phyloP scores from a whole-genome alignment of 2,797 vertebrate genomes.

The Mormyrus proboscirostris region DNA sequence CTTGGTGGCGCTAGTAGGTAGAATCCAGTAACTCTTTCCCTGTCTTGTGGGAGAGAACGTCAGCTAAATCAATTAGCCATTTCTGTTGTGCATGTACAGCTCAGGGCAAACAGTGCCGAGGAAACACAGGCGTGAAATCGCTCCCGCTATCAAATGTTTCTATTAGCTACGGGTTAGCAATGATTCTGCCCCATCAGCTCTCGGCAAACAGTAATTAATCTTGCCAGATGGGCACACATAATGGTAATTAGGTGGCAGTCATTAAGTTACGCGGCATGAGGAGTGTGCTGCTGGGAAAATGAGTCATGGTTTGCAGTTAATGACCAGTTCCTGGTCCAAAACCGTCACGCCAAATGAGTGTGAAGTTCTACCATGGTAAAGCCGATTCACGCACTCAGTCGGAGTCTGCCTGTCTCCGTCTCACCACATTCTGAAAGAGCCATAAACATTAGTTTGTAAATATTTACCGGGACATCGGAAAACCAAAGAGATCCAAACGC shows the following conservation, averaged over 20 bases:
- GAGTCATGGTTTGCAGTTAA: slow-evolving; percentile 30
- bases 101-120: slow-evolving; percentile 31
- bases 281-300: slow-evolving; percentile 3
- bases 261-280: slow-evolving; percentile 39
- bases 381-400: not conserved
- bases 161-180: not conserved
- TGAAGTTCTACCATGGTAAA: not conserved
- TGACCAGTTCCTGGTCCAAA: slow-evolving; percentile 20
- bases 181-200: not conserved
- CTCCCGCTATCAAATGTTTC: not conserved
- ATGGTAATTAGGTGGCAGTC: slow-evolving; percentile 37
- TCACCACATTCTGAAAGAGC: not conserved
- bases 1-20: not conserved
- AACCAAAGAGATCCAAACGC: not conserved
- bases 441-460: not conserved
- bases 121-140: not conserved
- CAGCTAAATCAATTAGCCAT: not conserved
- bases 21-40: not conserved
- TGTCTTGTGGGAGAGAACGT: not conserved
- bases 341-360: not conserved
- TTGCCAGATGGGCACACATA: slow-evolving; percentile 47
- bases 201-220: slow-evolving; percentile 54
- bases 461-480: not conserved
- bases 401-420: not conserved
- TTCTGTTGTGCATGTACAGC: not conserved